Percentiles rank a stretch among this genome's conserved stretches.
phyloP scores from a whole-genome alignment of 1,140 invertebrate species.

The Carposina sasakii region DNA sequence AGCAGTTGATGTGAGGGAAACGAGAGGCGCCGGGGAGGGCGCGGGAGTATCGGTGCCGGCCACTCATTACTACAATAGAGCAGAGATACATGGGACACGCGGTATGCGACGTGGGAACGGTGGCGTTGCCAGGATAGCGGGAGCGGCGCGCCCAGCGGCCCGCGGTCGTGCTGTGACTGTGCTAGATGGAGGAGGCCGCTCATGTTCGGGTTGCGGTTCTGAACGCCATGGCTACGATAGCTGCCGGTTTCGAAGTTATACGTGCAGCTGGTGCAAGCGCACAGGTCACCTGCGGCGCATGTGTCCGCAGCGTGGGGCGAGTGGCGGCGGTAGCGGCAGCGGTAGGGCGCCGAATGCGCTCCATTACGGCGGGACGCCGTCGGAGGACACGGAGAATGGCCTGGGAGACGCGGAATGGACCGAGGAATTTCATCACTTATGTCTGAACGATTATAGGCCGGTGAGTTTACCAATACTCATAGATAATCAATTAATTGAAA shows the following conservation, averaged over 20 bases:
- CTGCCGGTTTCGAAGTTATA: not conserved
- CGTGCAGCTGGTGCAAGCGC: not conserved
- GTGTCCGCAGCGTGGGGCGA: not conserved
- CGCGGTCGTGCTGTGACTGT: too few relatives aligned
- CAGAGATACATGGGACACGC: too few relatives aligned
- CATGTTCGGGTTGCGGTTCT: not conserved
- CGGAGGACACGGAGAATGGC: not conserved
- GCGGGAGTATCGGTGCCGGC: too few relatives aligned
- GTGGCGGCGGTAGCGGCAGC: not conserved
- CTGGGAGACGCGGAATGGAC: not conserved
- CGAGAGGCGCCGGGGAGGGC: too few relatives aligned
- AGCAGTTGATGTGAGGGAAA: not conserved
- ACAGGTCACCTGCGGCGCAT: conserved; percentile 4
- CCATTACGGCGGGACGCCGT: not conserved
- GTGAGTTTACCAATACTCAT: conserved; percentile 4
- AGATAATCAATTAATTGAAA: not conserved
- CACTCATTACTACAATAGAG: too few relatives aligned
- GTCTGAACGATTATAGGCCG: conserved; percentile 2
- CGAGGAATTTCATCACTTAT: conserved; percentile 2
- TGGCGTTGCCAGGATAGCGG: too few relatives aligned
- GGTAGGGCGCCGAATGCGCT: not conserved
- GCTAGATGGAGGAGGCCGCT: too few relatives aligned
- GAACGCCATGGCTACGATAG: not conserved
- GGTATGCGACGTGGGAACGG: too few relatives aligned
- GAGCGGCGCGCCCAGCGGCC: too few relatives aligned